Evolutionary conservation across 1,140 invertebrate genomes (phyloP), one percentile per base, ranked within the genome.

Genomic region (Drosophila kurseongensis): DNA sequence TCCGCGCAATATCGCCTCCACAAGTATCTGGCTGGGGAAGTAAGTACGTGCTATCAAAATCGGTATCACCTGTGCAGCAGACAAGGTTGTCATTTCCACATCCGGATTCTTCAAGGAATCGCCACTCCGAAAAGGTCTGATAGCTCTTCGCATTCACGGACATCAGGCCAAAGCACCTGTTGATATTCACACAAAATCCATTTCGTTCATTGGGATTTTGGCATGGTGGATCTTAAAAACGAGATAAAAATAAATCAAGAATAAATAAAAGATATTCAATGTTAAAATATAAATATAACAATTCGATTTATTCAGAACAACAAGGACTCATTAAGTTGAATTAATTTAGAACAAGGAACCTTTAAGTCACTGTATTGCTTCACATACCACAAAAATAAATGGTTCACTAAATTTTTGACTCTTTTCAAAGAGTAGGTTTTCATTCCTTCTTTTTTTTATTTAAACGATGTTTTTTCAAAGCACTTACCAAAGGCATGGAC

Each of bases 401-500:
- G 18, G 2, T 18, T 1, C 2, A 2, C 18, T 18, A 18, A 18
- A 1, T 18, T 18, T 1, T 18, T 1, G 0, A 23, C 23, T 4
- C 2, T 23, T 23, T 23, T 3, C 23, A 23, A 2, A 4, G 3
- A 32, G 2, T 8, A 32, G 0, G 6, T 32, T 32, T 32, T 32
- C 4, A 1, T 8, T 8, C 1, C 29, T 32, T 32, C 0, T 7
- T 8, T 32, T 32, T 32, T 32, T 32, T 0, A 0, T 32, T 32
- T 7, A 2, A 7, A 32, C 1, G 6, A 8, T 32, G 5, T 6
- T 8, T 32, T 32, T 23, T 23, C 23, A 32, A 32, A 32, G 8
- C 29, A 32, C 42, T 32, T 14, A 14, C 66, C 48, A 51, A 52
- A 48, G 50, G 57, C 35, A 44, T 1, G 3, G 8, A 14, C 4